A percentile compares a stretch with the other conserved stretches of the same genome.
Evolutionary conservation across 2,113 vertebrate species (phyloP).

Genomic region (Heterotis niloticus): DNA sequence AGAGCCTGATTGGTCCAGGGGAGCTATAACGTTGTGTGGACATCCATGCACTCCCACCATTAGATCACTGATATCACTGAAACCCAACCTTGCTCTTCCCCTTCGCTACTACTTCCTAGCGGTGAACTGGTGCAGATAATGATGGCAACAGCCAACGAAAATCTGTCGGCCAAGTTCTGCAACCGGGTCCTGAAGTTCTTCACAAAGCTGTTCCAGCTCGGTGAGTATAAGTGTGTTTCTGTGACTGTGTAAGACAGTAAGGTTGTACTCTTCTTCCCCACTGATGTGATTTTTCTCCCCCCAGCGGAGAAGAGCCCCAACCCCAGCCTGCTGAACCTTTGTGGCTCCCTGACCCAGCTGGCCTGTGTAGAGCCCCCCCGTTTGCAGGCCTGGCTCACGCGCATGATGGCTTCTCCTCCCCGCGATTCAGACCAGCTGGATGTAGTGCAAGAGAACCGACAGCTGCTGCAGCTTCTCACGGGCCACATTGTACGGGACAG

Average conservation of each 20-base stretch:
- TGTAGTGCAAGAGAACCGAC: constrained; percentile 89
- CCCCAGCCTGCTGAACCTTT: constrained; percentile 85
- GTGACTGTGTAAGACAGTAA: no score
- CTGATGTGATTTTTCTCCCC: neutral
- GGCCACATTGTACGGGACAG: constrained; percentile 95
- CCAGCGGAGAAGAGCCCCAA: constrained; percentile 95
- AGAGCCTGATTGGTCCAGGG: neutral
- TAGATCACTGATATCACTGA: no score
- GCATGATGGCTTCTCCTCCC: constrained; percentile 88
- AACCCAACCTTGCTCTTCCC: neutral
- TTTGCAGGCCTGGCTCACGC: constrained; percentile 89
- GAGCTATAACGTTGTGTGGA: neutral
- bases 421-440: constrained; percentile 93
- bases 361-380: constrained; percentile 85
- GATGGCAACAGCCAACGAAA: constrained; percentile 97
- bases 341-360: constrained; percentile 90
- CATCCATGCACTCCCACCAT: neutral
- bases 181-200: constrained; percentile 97
- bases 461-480: constrained; percentile 87
- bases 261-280: no score
- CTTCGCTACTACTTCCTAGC: constrained; percentile 51
- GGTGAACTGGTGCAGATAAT: constrained; percentile 97
- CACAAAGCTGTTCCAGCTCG: constrained; percentile 97
- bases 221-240: constrained; percentile 67
- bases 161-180: constrained; percentile 93